Base-by-base conservation (phyloP, 1,140 invertebrate genomes). In the Telenomus remus region DNA sequence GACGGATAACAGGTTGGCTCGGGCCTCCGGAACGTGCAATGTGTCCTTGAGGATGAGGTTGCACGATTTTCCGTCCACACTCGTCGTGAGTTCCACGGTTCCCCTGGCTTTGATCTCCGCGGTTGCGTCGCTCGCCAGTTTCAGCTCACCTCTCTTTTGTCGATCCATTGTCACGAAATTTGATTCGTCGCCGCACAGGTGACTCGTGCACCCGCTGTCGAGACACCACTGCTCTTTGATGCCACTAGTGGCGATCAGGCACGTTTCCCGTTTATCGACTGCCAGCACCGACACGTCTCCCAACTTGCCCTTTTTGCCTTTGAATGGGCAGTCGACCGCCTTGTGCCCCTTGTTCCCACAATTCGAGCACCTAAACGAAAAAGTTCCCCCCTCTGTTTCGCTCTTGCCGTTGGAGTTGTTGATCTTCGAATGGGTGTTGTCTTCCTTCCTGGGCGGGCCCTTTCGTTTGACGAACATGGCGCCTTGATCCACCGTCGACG, bases 1-100 rank as follows among this genome's bases (percentile, higher is more conserved):
- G 0, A 63, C 59, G 0, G 59, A 63, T 0, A 63, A n/a, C 34
- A 63, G 16, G 10, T 63, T 63, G 9, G 27, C 44, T 9, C 48
- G 37, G 0, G 51, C 0, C 8, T 63, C 19, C 2, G 59, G 59
- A 15, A 63, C 59, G 16, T 63, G 37, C 4, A 63, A 34, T 19
- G 47, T 27, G 10, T 60, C 42, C 10, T 49, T 16, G 0, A 60
- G 33, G 8, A 12, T 60, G 14, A 60, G 8, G 9, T 39, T 37
- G 8, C 47, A 42, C 10, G 4, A 16, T 4, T 53, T 1, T 8
- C 13, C 34, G 6, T 33, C 14, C 35, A 53, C 34, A 53, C 7
- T 13, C 33, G 14, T 46, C 1, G 16, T 13, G 10, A 48, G 9
- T 48, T 48, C 46, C 4, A 27, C 53, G 19, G 6, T 14, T 8